phyloP scores from a whole-genome alignment of 2,797 vertebrate species.

The Perodicticus potto region DNA sequence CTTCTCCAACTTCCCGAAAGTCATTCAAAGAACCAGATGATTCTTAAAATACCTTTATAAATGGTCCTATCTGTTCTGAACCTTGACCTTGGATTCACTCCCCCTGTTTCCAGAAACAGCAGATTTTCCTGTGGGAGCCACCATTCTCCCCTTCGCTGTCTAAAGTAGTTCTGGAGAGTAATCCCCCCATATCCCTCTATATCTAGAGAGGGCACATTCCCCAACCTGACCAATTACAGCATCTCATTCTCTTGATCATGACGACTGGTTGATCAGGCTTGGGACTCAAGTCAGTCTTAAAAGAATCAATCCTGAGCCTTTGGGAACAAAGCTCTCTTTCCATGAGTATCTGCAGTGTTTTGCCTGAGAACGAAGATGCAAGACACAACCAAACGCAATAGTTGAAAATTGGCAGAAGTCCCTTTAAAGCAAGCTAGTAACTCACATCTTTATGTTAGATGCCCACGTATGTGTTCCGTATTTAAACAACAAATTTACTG shows the following conservation, averaged over 20 bases:
- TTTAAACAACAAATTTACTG: background rate
- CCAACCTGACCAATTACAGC: background rate
- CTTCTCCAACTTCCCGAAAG: background rate
- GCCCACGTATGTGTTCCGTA: background rate
- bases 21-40: background rate
- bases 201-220: background rate
- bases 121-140: background rate
- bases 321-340: background rate
- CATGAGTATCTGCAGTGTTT: background rate
- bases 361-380: background rate
- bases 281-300: background rate
- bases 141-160: background rate
- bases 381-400: background rate
- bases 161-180: background rate
- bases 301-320: background rate
- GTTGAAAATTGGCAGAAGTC: background rate
- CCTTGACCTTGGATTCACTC: background rate
- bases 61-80: background rate
- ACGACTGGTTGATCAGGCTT: background rate
- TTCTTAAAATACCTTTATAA: background rate
- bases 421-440: background rate
- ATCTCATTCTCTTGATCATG: background rate
- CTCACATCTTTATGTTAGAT: background rate
- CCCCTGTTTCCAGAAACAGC: background rate
- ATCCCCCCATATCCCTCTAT: background rate